Evolutionary conservation across 2,113 vertebrate species (phyloP).

Genomic region (Synodontis membranacea): DNA sequence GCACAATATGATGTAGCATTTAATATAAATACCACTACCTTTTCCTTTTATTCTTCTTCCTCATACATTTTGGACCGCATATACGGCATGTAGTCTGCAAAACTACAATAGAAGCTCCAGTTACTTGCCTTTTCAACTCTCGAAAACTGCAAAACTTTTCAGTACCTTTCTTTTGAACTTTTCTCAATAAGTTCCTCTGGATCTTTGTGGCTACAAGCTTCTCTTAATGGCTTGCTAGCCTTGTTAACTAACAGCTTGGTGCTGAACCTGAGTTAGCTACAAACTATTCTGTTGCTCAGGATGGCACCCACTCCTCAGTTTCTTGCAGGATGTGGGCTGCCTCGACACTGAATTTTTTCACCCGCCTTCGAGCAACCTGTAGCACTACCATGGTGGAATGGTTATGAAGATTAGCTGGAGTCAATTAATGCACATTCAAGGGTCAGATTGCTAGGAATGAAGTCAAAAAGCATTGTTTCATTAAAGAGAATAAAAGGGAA

Average conservation of each 20-base stretch:
- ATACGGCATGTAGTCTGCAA: not conserved
- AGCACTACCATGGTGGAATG: not conserved
- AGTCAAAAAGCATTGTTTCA: no score
- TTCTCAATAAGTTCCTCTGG: not conserved
- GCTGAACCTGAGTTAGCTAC: not conserved
- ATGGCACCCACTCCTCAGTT: not conserved
- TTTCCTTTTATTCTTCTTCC: not conserved
- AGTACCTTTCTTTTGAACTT: not conserved
- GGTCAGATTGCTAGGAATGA: not conserved
- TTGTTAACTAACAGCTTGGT: no score
- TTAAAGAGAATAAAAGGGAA: not conserved
- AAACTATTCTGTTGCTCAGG: not conserved
- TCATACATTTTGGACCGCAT: not conserved
- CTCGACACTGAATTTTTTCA: not conserved
- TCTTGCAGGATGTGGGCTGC: not conserved
- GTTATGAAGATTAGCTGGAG: not conserved
- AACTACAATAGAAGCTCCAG: not conserved
- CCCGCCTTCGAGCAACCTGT: not conserved
- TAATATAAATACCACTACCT: not conserved
- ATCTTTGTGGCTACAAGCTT: not conserved
- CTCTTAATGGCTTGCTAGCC: no score
- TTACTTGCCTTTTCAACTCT: not conserved
- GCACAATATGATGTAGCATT: not conserved
- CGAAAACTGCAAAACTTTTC: not conserved
- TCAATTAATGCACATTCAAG: not conserved